These are phyloP conservation scores for Eriosoma lanigerum DNA, from an alignment of 1,140 invertebrate species.

Conservation along the genomic window DNA sequence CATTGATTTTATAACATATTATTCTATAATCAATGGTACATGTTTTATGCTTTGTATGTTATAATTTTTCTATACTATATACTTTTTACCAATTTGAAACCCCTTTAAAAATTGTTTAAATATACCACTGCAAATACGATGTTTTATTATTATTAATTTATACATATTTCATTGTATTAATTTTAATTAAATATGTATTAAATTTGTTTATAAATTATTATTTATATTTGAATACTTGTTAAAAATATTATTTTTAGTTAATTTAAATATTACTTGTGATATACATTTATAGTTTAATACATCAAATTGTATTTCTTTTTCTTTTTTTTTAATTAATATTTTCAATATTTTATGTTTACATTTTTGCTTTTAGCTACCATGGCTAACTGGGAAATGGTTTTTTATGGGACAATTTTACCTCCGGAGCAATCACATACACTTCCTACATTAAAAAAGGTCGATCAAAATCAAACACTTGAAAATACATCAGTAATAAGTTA, in stretches of 20 bases:
- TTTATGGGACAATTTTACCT: slow-evolving; percentile 64
- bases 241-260: slow-evolving; percentile 6
- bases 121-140: too few relatives aligned
- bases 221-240: neutral
- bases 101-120: too few relatives aligned
- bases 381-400: slow-evolving; percentile 63
- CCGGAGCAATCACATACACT: slow-evolving; percentile 56
- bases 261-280: neutral
- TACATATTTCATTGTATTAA: too few relatives aligned
- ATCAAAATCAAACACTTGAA: slow-evolving; percentile 10
- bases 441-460: slow-evolving; percentile 54
- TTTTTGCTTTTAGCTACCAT: slow-evolving; percentile 58
- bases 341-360: neutral
- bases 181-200: too few relatives aligned
- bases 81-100: too few relatives aligned
- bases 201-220: neutral
- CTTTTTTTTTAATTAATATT: neutral
- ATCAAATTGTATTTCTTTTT: neutral
- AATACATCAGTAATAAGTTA: neutral
- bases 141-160: too few relatives aligned
- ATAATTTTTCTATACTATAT: too few relatives aligned
- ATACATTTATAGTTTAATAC: neutral
- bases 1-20: too few relatives aligned
- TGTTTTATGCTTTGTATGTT: too few relatives aligned
- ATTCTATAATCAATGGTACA: too few relatives aligned